Conservation (phyloP, 2,888 invertebrate genomes). For the Mimas tiliae region DNA sequence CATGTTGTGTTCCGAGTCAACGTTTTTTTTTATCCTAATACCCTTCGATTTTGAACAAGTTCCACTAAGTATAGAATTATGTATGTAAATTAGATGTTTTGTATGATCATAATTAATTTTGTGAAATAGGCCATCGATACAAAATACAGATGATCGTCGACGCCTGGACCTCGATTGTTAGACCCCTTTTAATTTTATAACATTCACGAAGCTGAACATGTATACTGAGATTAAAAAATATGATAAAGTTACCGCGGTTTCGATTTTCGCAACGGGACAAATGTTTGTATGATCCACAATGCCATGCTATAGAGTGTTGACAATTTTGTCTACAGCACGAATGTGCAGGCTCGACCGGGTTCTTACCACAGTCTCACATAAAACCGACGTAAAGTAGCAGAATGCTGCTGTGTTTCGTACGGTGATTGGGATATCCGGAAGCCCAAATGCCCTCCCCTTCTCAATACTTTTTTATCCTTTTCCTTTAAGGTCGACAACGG, state of each 20-base stretch:
- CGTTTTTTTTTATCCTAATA: slow-evolving; percentile 28
- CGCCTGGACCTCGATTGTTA: slow-evolving; percentile 25
- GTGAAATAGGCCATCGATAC: slow-evolving; percentile 43
- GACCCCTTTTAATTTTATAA: slow-evolving; percentile 11
- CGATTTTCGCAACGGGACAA: no score
- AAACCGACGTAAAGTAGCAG: no score
- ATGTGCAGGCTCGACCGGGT: no score
- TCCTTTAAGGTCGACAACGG: no score
- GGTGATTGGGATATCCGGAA: no score
- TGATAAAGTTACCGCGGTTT: neutral
- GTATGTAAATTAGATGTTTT: slow-evolving; percentile 65
- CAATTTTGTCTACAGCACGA: no score
- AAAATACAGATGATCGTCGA: slow-evolving; percentile 25
- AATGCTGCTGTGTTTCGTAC: no score
- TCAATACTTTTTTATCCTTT: no score
- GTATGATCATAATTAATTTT: slow-evolving; percentile 67
- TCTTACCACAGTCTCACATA: no score
- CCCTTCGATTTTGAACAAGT: slow-evolving; percentile 40
- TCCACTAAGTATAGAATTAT: slow-evolving; percentile 57
- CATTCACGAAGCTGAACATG: neutral
- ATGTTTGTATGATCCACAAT: no score
- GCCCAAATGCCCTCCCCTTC: no score
- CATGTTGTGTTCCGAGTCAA: slow-evolving; percentile 13
- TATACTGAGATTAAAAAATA: neutral
- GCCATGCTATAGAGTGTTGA: no score